Base-by-base conservation (phyloP, 2,888 invertebrate species). In the Ichneumoninae sp. region DNA sequence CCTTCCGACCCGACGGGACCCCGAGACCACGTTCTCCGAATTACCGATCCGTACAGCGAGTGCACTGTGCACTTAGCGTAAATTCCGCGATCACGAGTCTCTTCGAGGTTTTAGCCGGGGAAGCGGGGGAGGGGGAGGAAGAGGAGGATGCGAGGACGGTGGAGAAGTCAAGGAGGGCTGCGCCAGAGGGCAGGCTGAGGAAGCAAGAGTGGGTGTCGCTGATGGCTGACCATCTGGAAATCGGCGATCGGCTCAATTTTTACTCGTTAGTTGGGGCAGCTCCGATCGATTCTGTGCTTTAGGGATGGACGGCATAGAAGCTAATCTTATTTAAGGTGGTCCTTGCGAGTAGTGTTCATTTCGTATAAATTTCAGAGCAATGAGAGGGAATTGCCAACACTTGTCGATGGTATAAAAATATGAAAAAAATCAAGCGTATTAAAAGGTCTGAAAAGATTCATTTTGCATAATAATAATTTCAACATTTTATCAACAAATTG, bases 1-100 rank as follows among this genome's bases (percentile, higher is more conserved):
- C 91, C 92, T 91, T 78, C 88, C 90, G 91, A 92, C 92, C 92
- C 90, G 89, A 88, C 89, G 88, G 86, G 89, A 90, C 92, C 90
- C 89, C 90, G 89, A 89, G 89, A 91, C 91, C 91, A 90, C 92
- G 92, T 92, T 92, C 92, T 91, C 91, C 92, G 91, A 92, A 92
- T 92, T 92, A 91, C 92, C 91, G 90, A 90, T 90, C 91, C 92
- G 91, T 89, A 89, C 88, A 88, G 90, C 88, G 89, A 90, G 91
- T 90, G 87, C 90, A 89, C 86, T 87, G 88, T 90, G 91, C 91
- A 90, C 92, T 91, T 91, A 90, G 89, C 89, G 90, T 91, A 90
- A 91, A 92, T 92, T 92, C 91, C 89, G 88, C 88, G 87, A 88
- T 89, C 76, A 83, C 83, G 78, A 83, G 84, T 85, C 83, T 63